Base-by-base conservation (phyloP, 2,113 vertebrate species). In the Ardeotis arabs region DNA sequence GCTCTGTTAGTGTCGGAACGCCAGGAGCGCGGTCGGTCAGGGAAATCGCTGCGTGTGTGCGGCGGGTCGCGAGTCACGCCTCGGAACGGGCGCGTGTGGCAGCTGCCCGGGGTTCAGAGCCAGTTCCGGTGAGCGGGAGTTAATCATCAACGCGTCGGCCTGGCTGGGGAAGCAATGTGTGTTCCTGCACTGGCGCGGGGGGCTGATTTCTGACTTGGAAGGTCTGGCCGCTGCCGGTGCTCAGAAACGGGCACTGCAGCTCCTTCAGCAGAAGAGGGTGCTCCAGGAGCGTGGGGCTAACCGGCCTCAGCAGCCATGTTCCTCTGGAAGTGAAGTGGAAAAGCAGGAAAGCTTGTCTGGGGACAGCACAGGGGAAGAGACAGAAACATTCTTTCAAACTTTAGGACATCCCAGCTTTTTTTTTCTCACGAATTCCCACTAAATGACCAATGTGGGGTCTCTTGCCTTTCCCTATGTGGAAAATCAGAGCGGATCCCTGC, bases 181-280 rank as follows among this genome's bases (percentile, higher is more conserved):
- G 33, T 16, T 59, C 73, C 63, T 2, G 2, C 2, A 2, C 49
- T 25, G 6, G 37, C 66, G 44, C 4, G 14, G 35, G 0, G 8
- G 4, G 27, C 55, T 37, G n/a, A 1, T 3, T 13, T 33, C 18
- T 1, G 8, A 0, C 6, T 20, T 35, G 3, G 2, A 6, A 37
- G 29, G 50, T 4, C 50, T 5, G 45, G 1, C 29, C 5, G 25
- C 5, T 10, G 27, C n/a, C 3, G 8, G 21, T 9, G n/a, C 21
- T 35, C 17, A 0, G 45, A 14, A 55, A 4, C 15, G 55, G 49
- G 53, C 79, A 47, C 0, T 82, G 53, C 49, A 19, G 83, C 63
- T 60, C 50, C 62, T 77, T 6, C 14, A 16, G 81, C 95, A 74
- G 79, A 47, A 96, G 95, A 84, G 94, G 94, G 95, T 82, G 94